Base-by-base conservation (phyloP, 2,113 vertebrate species). In the Gadus macrocephalus region DNA sequence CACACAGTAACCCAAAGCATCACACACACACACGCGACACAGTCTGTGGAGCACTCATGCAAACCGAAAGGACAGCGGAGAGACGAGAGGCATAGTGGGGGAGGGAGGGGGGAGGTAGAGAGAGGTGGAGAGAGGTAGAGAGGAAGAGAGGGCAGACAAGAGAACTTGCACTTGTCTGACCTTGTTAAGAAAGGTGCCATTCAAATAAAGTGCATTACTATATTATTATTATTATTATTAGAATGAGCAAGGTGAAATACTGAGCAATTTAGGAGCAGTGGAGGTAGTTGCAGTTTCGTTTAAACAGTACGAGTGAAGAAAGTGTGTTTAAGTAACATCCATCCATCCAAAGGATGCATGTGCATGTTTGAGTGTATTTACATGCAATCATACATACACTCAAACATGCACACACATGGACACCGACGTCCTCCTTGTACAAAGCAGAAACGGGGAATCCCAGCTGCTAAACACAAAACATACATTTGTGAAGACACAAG, bases 61-160 rank as follows among this genome's bases (percentile, higher is more conserved):
- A 76, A 83, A 78, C 66, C 76, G 76, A 86, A 78, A 86, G 67
- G 66, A 70, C 77, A 67, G 55, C 22, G 16, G 56, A 71, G 62
- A 68, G 53, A 62, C 53, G 49, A 58, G 15, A 53, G 38, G 27
- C 15, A 56, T 16, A 20, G 53, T 15, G 42, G 3, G 69, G 60
- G 53, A 20, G 42, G 3, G 62, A 61, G 53, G 61, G 49, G 14
- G 15, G 16, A 58, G 64, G 35, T 11, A 31, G 20, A 62, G 22
- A 53, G 20, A 22, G 22, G 53, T 15, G 5, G 58, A 15, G 58
- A 17, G 56, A 14, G 16, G 19, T 25, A 17, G 38, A 64, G 53
- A 19, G 53, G 31, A n/a, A 35, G 55, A 62, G 58, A 61, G 62
- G 60, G 25, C 15, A 62, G 35, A 20, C 53, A 35, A 4, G 31